Conservation (phyloP, 2,888 invertebrate genomes). For the Sminthurides aquaticus region DNA sequence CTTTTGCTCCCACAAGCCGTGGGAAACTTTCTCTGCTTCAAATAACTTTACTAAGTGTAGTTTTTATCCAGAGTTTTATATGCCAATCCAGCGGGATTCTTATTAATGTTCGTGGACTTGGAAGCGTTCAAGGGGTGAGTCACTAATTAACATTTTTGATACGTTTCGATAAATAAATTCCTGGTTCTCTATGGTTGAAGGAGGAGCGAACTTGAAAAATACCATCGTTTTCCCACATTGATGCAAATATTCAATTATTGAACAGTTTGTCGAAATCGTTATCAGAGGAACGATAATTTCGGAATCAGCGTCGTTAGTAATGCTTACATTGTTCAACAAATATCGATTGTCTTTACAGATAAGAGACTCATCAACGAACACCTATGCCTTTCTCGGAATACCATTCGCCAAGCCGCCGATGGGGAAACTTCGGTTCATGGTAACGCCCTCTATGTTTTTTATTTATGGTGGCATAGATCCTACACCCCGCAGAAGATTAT, state of each 20-base stretch:
- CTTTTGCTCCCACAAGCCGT: too few relatives aligned
- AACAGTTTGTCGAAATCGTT: too few relatives aligned
- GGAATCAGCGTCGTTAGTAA: too few relatives aligned
- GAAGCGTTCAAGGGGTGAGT: constrained; percentile 42
- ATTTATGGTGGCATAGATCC: constrained; percentile 1
- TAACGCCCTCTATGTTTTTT: constrained; percentile 19
- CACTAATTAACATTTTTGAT: too few relatives aligned
- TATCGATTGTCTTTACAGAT: constrained; percentile 29
- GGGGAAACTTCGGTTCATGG: constrained; percentile 35
- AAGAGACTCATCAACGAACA: constrained; percentile 31
- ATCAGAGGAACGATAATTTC: too few relatives aligned
- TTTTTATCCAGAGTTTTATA: constrained; percentile 24
- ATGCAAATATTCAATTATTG: too few relatives aligned
- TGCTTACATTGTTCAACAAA: too few relatives aligned
- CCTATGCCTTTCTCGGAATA: constrained; percentile 40
- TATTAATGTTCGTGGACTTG: constrained; percentile 38
- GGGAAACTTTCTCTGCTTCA: background rate
- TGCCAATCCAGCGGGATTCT: constrained; percentile 30
- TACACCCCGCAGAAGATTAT: too few relatives aligned
- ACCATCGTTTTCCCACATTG: too few relatives aligned
- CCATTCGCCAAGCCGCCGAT: constrained; percentile 41
- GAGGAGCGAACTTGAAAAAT: too few relatives aligned
- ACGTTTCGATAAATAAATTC: too few relatives aligned
- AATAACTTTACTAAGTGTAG: constrained; percentile 13
- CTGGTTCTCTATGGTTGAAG: too few relatives aligned